Base-by-base conservation (phyloP, 2,888 invertebrate genomes). In the Nemoura dubitans region DNA sequence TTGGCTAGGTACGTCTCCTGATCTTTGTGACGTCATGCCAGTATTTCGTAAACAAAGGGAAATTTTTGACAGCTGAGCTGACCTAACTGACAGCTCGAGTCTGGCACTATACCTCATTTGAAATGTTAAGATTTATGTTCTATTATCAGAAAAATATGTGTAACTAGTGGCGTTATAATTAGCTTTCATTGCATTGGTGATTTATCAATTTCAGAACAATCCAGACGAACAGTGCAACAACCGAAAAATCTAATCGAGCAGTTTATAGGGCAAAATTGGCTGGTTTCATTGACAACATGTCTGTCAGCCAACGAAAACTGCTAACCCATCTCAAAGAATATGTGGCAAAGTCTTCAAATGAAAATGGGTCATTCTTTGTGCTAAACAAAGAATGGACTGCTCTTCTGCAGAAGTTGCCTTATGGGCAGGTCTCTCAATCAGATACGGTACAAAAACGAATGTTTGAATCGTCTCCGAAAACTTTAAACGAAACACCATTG, bases 331-430 rank as follows among this genome's bases (percentile, higher is more conserved):
- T 93, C 5, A 93, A 92, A 89, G 91, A 92, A 5, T 92, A 92
- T 88, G 88, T 93, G 0, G 90, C 91, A 10, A 93, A 92, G 89
- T 90, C 92, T 21, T 91, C 92, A 14, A 91, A 90, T 76, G 92
- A 93, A 77, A 92, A 91, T 87, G 91, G 91, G 78, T 88, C 92
- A 28, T 92, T 93, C 82, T 90, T 92, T 82, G 90, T 91, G 16
- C 85, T 93, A 1, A 92, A 91, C 88, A 93, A 92, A 88, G 93
- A 94, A 88, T 92, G 93, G 91, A 90, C 92, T 0, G 91, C 92
- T 0, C 90, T 92, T 76, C 89, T 93, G 76, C 93, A 93, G 89
- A 93, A 92, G 89, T 89, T 93, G 25, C 91, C 92, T 86, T 90
- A 91, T 0, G 89, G 90, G 0, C 90, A 90, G 82, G 89, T 91